Evolutionary conservation across 1,140 invertebrate genomes (phyloP), one percentile per base, ranked within the genome.

Genomic region (Tetraneura akinire): DNA sequence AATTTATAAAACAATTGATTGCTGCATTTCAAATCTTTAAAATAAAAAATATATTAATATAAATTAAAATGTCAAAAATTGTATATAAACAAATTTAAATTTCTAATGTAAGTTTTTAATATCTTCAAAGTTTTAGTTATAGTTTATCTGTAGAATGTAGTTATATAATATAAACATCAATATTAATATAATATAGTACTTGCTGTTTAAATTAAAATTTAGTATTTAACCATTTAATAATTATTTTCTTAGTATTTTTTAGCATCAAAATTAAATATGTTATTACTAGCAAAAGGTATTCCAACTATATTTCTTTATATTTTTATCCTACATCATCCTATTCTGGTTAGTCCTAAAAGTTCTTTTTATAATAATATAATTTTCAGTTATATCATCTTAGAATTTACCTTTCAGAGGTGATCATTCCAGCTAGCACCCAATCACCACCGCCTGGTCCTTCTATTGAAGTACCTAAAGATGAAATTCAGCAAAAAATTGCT

Each of bases 351-450:
- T 68, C 64, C 64, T 47, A 47, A 45, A 14, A 1, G 13, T 47
- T 68, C 13, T 68, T 68, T 23, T 23, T 68, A 45, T 13, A 16
- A 1, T 13, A 71, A 71, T 26, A 29, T 51, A 18, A 29, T 51
- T 29, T 49, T 49, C 68, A 29, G 26, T 26, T 78, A 45, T 45
- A 60, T 78, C 21, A 78, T 62, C 37, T n/a, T 32, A 57, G 74
- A 60, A 11, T 78, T 78, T 78, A 45, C 55, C 74, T 78, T 78
- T 78, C 74, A 78, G 74, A 78, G 47, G 55, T 78, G 53, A 60
- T 45, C 55, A 78, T 78, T 62, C 55, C 74, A 60, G 55, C 42
- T 78, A 78, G 74, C 21, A 62, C 55, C 37, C 74, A 78, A 62
- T 78, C 53, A 42, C 55, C 37, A 42, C 29, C 74, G 74, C 23